phyloP scores from a whole-genome alignment of 92 coral and sea anemone genomes.

The Porites evermanni region DNA sequence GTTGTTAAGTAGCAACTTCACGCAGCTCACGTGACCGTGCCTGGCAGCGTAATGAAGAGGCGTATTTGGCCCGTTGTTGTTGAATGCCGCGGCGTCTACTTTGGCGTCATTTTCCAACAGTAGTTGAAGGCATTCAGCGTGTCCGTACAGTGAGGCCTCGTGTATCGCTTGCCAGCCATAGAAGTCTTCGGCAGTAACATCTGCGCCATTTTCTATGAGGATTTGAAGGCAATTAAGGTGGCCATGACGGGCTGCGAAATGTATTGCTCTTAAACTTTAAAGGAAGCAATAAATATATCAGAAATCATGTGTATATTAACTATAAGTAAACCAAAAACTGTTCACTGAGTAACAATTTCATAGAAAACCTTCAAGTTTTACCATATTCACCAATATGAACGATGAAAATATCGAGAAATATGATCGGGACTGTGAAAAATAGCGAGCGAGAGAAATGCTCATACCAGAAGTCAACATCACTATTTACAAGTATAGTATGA shows the following conservation, averaged over 20 bases:
- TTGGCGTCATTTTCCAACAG: conserved; percentile 68
- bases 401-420: no score
- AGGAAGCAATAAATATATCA: not conserved
- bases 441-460: no score
- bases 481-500: no score
- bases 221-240: conserved; percentile 52
- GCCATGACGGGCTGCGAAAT: conserved; percentile 84
- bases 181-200: conserved; percentile 62
- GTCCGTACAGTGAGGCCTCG: conserved; percentile 84
- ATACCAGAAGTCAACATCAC: no score
- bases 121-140: conserved; percentile 60
- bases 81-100: conserved; percentile 68
- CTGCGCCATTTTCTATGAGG: conserved; percentile 71
- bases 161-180: conserved; percentile 90
- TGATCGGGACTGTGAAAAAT: no score
- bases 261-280: conserved; percentile 57
- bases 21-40: conserved; percentile 74
- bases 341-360: no score
- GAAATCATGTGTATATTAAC: not conserved
- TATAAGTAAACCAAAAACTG: not conserved
- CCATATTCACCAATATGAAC: no score
- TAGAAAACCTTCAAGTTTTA: no score
- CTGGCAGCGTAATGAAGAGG: conserved; percentile 84
- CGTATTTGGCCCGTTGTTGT: conserved; percentile 64
- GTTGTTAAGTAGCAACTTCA: conserved; percentile 54